A percentile compares a stretch with the other conserved stretches of the same genome.
These are phyloP conservation scores for Drosophila birchii DNA, from an alignment of 2,888 invertebrate species.

Conservation along the genomic window DNA sequence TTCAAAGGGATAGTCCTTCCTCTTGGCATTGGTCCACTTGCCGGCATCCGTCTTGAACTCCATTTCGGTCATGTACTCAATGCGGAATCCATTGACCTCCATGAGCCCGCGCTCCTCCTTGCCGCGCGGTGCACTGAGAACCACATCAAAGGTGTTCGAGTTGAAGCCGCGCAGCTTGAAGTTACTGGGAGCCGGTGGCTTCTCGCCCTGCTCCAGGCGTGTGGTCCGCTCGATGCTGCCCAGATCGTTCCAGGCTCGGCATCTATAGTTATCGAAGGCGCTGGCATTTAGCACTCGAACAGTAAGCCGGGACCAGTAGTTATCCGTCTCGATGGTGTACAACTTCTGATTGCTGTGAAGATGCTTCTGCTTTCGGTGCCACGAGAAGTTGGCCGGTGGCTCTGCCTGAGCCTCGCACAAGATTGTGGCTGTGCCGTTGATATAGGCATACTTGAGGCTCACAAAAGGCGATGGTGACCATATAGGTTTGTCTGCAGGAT, in stretches of 20 bases:
- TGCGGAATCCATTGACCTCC: conserved; percentile 84
- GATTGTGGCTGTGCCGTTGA: conserved; percentile 86
- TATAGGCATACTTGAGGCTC: conserved; percentile 80
- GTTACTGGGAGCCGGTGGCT: conserved; percentile 85
- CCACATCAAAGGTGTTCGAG: conserved; percentile 84
- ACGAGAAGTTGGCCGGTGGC: conserved; percentile 86
- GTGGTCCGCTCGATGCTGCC: conserved; percentile 86
- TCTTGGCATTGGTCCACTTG: conserved; percentile 84
- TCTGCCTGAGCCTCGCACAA: conserved; percentile 87
- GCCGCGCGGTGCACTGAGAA: conserved; percentile 80
- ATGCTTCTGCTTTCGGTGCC: conserved; percentile 84
- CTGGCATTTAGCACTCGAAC: conserved; percentile 78
- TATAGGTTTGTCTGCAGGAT: conserved; percentile 82
- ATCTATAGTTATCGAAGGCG: conserved; percentile 86
- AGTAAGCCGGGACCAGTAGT: conserved; percentile 82
- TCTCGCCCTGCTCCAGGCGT: conserved; percentile 85
- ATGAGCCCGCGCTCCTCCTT: conserved; percentile 70
- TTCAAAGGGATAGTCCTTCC: conserved; percentile 82
- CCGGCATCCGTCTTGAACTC: conserved; percentile 83
- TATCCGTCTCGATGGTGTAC: conserved; percentile 79
- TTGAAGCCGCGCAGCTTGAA: conserved; percentile 83
- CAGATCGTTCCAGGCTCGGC: conserved; percentile 86
- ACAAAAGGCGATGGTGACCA: conserved; percentile 78
- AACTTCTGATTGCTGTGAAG: conserved; percentile 78
- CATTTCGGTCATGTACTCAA: conserved; percentile 83